Base-by-base conservation (phyloP, 2,797 vertebrate species). In the Crenichthys baileyi region DNA sequence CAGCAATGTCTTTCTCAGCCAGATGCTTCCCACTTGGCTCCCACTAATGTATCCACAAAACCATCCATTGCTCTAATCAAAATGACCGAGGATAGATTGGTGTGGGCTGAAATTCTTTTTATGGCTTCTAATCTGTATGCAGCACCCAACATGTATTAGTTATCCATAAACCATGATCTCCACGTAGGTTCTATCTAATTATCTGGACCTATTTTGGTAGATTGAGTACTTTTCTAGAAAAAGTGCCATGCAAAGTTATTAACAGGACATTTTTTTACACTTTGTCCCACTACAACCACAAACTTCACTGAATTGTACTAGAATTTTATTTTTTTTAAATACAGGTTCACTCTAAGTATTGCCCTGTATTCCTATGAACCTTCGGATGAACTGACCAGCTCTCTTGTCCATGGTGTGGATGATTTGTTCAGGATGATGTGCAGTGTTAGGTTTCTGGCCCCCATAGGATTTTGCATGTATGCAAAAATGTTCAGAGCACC, bases 1-100 rank as follows among this genome's bases (percentile, higher is more conserved):
- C 92, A 36, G 93, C 93, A 93, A 93, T 94, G 92, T 94, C 93
- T 93, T 93, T 92, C 91, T 91, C 91, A 91, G 93, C 93, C 94
- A 93, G 93, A 92, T 91, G 88, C 93, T 90, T 86, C 87, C 79
- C 79, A 85, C 84, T 95, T 94, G 92, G 94, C 93, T 86, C 53
- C 71, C 76, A 79, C 72, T 70, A 67, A 80, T 60, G 83, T 75
- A 78, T 72, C 88, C 81, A 85, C 87, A 89, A 87, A 87, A 87
- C 87, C 86, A 88, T 88, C 88, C 87, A 93, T 94, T 92, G 81
- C 88, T 93, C 93, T 94, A 95, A 95, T 95, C 93, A 94, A 93
- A 93, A 84, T 51, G 65, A 68, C 82, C 83, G 46, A 22, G 67
- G 73, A 77, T 70, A 11, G 58, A 41, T 71, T 71, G 75, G 86